phyloP scores from a whole-genome alignment of 1,140 invertebrate species.

The Drosophila sproati region DNA sequence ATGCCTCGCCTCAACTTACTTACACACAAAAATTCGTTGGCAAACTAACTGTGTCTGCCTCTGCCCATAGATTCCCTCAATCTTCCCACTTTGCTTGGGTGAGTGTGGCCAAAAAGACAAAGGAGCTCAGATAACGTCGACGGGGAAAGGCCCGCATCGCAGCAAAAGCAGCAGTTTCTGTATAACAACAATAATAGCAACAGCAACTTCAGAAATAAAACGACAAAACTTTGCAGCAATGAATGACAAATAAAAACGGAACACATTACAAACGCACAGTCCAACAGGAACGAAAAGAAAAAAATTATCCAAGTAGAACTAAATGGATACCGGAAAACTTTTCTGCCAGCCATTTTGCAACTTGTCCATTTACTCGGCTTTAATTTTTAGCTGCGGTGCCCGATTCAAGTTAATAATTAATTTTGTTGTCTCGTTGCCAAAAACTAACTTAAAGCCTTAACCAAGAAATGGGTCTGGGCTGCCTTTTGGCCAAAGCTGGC shows the following conservation, averaged over 20 bases:
- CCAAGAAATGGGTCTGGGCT: neutral
- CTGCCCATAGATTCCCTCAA: neutral
- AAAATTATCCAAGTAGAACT: slow-evolving; percentile 41
- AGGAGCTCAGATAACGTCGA: slow-evolving; percentile 60
- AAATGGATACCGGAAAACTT: slow-evolving; percentile 56
- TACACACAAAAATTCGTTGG: slow-evolving; percentile 34
- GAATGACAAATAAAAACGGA: slow-evolving; percentile 72
- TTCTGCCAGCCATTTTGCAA: slow-evolving; percentile 41
- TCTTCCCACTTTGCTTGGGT: neutral
- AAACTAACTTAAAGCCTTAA: slow-evolving; percentile 23
- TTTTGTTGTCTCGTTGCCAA: slow-evolving; percentile 32
- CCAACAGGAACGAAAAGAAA: slow-evolving; percentile 10
- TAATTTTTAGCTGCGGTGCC: slow-evolving; percentile 31
- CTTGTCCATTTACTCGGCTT: slow-evolving; percentile 31
- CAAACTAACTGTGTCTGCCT: slow-evolving; percentile 50
- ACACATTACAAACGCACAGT: slow-evolving; percentile 58
- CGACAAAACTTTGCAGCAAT: slow-evolving; percentile 63
- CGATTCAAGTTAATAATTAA: slow-evolving; percentile 57
- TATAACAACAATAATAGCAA: slow-evolving; percentile 13
- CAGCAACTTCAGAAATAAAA: slow-evolving; percentile 48
- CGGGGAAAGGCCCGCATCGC: slow-evolving; percentile 59
- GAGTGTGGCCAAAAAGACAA: slow-evolving; percentile 66
- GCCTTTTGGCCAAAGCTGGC: neutral
- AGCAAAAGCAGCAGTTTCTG: slow-evolving; percentile 14
- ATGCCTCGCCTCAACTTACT: slow-evolving; percentile 37